Evolutionary conservation across 2,797 vertebrate species (phyloP).

Genomic region (Gymnoscopelus microlampas): DNA sequence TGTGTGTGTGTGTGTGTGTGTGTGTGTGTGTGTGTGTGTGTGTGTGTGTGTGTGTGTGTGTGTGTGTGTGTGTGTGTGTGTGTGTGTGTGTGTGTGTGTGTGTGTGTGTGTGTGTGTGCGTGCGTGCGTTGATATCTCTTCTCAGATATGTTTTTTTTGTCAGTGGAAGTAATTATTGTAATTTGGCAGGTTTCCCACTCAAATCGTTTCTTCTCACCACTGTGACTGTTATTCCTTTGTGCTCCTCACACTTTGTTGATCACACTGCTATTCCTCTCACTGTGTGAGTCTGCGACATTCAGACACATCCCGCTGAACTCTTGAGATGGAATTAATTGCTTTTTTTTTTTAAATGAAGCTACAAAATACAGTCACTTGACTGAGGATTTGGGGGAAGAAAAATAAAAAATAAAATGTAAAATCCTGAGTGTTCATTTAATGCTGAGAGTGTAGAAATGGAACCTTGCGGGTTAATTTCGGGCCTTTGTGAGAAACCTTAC

Average conservation of each 20-base stretch:
- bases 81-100: slow-evolving; percentile 12
- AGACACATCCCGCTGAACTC: slow-evolving; percentile 11
- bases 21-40: background rate
- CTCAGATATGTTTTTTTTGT: slow-evolving; percentile 24
- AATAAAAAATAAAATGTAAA: too few species aligned
- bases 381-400: too few species aligned
- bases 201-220: slow-evolving; percentile 13
- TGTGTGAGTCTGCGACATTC: slow-evolving; percentile 15
- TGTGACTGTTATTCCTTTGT: slow-evolving; percentile 26
- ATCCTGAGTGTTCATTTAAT: too few species aligned
- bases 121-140: background rate
- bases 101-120: slow-evolving; percentile 8
- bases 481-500: too few species aligned
- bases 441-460: too few species aligned
- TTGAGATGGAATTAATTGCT: background rate
- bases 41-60: background rate
- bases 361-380: slow-evolving; percentile 2
- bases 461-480: too few species aligned
- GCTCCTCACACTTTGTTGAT: background rate
- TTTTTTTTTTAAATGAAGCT: slow-evolving; percentile 27
- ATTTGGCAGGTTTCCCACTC: slow-evolving; percentile 43
- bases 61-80: background rate
- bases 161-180: slow-evolving; percentile 46
- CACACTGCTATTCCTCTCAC: background rate
- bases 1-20: slow-evolving; percentile 10